Conservation (phyloP, 2,113 vertebrate genomes). For the Tenebrosternarchus preto region DNA sequence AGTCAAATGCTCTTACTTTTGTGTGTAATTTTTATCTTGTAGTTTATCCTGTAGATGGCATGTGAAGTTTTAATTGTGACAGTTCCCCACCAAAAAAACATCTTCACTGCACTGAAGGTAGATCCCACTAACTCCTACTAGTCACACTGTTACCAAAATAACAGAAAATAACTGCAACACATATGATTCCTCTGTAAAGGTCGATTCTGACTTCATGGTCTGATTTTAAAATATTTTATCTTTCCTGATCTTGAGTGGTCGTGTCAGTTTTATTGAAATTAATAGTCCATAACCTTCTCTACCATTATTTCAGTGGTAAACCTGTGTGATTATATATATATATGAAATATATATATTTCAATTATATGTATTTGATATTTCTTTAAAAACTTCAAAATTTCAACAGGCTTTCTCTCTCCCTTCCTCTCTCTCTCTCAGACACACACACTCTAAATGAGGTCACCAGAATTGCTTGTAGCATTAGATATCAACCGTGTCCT, state of each 20-base stretch:
- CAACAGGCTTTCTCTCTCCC: not conserved
- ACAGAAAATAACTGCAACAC: no score
- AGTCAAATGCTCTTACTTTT: not conserved
- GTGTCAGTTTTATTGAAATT: not conserved
- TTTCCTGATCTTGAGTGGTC: not conserved
- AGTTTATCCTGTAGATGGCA: slow-evolving; percentile 12
- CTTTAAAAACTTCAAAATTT: not conserved
- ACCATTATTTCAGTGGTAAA: no score
- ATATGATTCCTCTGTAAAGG: not conserved
- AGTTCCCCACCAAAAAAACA: not conserved
- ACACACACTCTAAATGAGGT: slow-evolving; percentile 62
- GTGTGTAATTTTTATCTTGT: slow-evolving; percentile 34
- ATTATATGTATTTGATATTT: no score
- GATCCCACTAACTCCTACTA: not conserved
- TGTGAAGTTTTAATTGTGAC: slow-evolving; percentile 29
- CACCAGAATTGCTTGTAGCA: slow-evolving; percentile 61
- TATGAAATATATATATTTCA: no score
- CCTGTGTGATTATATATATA: no score
- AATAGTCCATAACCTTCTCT: not conserved
- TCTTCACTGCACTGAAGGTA: slow-evolving; percentile 54
- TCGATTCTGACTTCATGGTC: not conserved
- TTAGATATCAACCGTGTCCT: slow-evolving; percentile 72
- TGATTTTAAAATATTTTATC: not conserved
- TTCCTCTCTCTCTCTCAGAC: slow-evolving; percentile 16
- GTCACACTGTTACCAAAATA: not conserved